Evolutionary conservation across 1,140 invertebrate genomes (phyloP).

Genomic region (Drosophila ambigua): DNA sequence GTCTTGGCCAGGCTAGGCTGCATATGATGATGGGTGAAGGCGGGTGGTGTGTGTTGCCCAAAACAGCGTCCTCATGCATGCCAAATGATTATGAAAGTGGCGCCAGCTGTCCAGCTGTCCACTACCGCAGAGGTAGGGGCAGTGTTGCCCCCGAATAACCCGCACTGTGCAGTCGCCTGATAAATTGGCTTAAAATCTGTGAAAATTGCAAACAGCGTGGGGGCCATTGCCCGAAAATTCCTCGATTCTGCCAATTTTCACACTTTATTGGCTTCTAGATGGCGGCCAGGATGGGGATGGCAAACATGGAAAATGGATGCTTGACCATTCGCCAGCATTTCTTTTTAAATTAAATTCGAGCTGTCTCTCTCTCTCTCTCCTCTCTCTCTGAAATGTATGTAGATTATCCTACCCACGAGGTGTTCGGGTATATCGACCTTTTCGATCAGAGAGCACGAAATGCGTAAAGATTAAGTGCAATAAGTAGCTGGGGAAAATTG

Average conservation of each 20-base stretch:
- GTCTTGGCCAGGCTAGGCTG: constrained; percentile 36
- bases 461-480: too few relatives aligned
- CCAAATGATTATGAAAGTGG: constrained; percentile 64
- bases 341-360: neutral
- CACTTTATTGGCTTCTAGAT: constrained; percentile 23
- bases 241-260: constrained; percentile 6
- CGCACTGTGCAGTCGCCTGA: neutral
- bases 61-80: constrained; percentile 48
- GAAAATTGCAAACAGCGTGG: constrained; percentile 3
- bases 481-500: too few relatives aligned
- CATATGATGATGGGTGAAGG: constrained; percentile 25
- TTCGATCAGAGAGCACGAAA: too few relatives aligned
- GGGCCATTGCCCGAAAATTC: neutral
- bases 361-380: neutral
- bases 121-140: neutral
- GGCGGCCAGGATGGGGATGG: neutral
- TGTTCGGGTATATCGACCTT: neutral
- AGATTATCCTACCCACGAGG: neutral
- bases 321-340: constrained; percentile 19
- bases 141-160: neutral
- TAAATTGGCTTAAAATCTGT: constrained; percentile 24
- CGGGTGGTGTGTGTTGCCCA: constrained; percentile 10
- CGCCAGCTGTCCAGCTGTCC: constrained; percentile 24
- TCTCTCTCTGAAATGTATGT: constrained; percentile 3
- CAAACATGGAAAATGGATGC: constrained; percentile 6